Evolutionary conservation across 1,140 invertebrate genomes (phyloP), one percentile per base, ranked within the genome.

Genomic region (Drosophila saltans): DNA sequence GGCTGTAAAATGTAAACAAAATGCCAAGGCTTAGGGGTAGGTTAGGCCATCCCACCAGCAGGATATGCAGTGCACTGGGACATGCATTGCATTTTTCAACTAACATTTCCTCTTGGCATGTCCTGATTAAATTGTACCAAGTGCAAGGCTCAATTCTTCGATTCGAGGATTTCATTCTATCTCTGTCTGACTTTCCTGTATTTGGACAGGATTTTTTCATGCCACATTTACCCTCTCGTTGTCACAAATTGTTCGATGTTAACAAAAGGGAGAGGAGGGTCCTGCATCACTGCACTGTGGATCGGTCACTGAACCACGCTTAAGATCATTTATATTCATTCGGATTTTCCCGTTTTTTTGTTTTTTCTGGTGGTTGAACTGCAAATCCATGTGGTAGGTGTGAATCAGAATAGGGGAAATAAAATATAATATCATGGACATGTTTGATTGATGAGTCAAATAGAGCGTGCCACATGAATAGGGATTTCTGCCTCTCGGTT

Each of bases 381-480:
- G 64, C n/a, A 75, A 78, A 78, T 78, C 70, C 45, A 52, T 55
- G 62, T 66, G 55, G 40, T 81, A 82, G 82, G 82, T 86, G 82
- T 88, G 72, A 85, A 85, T 70, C 66, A 40, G 63, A 66, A 63
- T 69, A 79, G 69, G 82, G 45, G 82, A 57, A 85, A 36, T 75
- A 52, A 66, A 68, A 59, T 67, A 33, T 58, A 24, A 52, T 69
- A 62, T 55, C 70, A 72, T 60, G 36, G 65, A 39, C 60, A 41
- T 41, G 63, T 78, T 84, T 84, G 81, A 84, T 84, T 84, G 81
- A 84, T 84, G 81, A 81, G 74, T 69, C 74, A 70, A 84, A 85
- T 86, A 88, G 75, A 82, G 83, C 82, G 82, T 86, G 82, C 82
- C 66, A 58, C 60, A 86, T 82, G 69, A 86, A 88, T 88, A 82